phyloP scores from a whole-genome alignment of 2,113 vertebrate genomes.

The Varanus komodoensis region DNA sequence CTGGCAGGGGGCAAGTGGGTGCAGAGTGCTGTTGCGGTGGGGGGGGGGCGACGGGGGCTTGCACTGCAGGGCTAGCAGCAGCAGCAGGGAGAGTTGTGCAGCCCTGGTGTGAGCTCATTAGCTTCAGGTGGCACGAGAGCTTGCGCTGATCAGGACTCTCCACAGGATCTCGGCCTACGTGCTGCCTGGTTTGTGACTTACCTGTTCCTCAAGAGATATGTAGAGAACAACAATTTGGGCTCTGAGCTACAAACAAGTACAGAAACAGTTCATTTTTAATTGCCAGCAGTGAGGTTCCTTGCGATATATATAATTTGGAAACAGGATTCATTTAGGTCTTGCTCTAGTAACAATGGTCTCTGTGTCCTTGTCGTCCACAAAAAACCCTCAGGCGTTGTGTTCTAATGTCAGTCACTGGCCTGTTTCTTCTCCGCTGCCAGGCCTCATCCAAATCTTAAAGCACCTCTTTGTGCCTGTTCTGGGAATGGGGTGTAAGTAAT shows the following conservation, averaged over 20 bases:
- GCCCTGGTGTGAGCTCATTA: too few relatives aligned
- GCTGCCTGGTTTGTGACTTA: neutral
- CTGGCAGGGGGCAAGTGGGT: too few relatives aligned
- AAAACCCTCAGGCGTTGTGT: neutral
- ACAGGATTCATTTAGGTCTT: neutral
- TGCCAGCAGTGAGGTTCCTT: neutral
- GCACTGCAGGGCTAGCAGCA: too few relatives aligned
- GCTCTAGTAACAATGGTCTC: neutral
- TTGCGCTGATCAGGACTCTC: too few relatives aligned
- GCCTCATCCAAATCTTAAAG: neutral
- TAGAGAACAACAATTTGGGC: neutral
- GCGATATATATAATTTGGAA: constrained; percentile 12
- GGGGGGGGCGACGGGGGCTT: too few relatives aligned
- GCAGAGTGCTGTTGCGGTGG: too few relatives aligned
- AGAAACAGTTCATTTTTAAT: constrained; percentile 1
- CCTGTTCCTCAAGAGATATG: neutral
- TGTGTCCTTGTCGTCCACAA: constrained; percentile 1
- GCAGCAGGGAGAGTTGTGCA: too few relatives aligned
- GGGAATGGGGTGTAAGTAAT: constrained; percentile 27
- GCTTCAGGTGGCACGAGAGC: too few relatives aligned
- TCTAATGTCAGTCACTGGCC: neutral
- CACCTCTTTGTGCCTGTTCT: neutral
- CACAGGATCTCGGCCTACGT: neutral
- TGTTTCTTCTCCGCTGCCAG: neutral
- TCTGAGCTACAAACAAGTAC: neutral